These are phyloP conservation scores for Andrena marginata DNA, from an alignment of 2,888 invertebrate genomes.

Conservation along the genomic window DNA sequence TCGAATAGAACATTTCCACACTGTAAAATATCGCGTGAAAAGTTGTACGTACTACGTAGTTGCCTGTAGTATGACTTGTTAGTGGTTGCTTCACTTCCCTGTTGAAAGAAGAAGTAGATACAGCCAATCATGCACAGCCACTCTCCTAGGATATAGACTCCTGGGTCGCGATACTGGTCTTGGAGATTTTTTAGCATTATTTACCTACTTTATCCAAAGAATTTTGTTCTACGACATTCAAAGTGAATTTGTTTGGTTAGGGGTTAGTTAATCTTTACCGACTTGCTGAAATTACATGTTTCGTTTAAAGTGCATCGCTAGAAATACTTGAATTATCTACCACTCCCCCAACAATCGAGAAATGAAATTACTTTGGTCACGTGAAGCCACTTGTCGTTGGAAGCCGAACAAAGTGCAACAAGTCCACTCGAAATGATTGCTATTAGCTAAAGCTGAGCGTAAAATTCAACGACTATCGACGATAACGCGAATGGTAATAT, in stretches of 20 bases:
- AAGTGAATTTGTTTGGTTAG: not conserved
- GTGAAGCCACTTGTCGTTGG: slow-evolving; percentile 16
- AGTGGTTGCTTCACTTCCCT: too few relatives aligned
- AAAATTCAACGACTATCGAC: slow-evolving; percentile 58
- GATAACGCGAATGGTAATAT: slow-evolving; percentile 55
- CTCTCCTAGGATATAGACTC: too few relatives aligned
- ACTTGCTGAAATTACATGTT: not conserved
- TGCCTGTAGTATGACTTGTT: too few relatives aligned
- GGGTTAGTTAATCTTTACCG: not conserved
- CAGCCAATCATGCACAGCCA: too few relatives aligned
- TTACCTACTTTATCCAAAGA: too few relatives aligned
- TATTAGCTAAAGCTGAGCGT: slow-evolving; percentile 41
- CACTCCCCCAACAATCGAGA: not conserved
- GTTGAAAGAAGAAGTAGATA: too few relatives aligned
- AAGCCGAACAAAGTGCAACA: slow-evolving; percentile 61
- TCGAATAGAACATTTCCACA: not conserved
- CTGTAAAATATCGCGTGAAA: too few relatives aligned
- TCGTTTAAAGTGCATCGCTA: not conserved
- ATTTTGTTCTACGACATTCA: too few relatives aligned
- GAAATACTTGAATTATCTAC: not conserved
- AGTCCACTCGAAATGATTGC: slow-evolving; percentile 57
- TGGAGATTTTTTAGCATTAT: too few relatives aligned
- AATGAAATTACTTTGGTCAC: slow-evolving; percentile 23
- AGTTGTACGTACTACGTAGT: too few relatives aligned
- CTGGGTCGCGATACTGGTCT: too few relatives aligned